These are phyloP conservation scores for Benthosema pterotum DNA, from an alignment of 2,797 vertebrate species.

Conservation along the genomic window DNA sequence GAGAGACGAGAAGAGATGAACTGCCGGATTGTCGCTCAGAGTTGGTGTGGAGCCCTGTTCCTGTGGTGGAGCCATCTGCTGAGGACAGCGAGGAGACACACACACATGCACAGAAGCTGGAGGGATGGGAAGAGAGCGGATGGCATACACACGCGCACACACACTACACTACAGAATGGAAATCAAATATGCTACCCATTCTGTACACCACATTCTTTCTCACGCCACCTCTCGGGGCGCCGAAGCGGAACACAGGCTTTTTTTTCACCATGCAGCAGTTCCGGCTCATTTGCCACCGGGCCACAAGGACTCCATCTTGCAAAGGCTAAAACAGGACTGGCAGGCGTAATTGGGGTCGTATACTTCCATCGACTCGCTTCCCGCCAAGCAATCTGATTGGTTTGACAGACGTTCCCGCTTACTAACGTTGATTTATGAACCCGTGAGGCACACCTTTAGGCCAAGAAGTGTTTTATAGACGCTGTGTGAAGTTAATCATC, in stretches of 20 bases:
- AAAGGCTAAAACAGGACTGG: not conserved
- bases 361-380: not conserved
- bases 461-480: too few species aligned
- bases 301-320: not conserved
- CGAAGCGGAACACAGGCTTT: not conserved
- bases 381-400: not conserved
- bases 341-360: not conserved
- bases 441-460: too few species aligned
- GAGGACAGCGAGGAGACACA: conserved; percentile 9
- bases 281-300: not conserved
- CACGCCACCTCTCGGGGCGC: not conserved
- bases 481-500: too few species aligned
- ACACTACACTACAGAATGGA: conserved; percentile 32
- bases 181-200: conserved; percentile 19
- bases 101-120: too few species aligned
- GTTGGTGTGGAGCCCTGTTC: conserved; percentile 50
- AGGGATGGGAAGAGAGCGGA: conserved; percentile 26
- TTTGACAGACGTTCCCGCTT: too few species aligned
- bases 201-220: conserved; percentile 1
- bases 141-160: too few species aligned
- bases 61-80: conserved; percentile 71
- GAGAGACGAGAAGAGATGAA: conserved; percentile 36
- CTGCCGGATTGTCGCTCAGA: conserved; percentile 47
- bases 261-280: not conserved
- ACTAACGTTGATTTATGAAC: too few species aligned